These are phyloP conservation scores for Molossus molossus DNA, from an alignment of 2,797 vertebrate genomes.

Conservation along the genomic window DNA sequence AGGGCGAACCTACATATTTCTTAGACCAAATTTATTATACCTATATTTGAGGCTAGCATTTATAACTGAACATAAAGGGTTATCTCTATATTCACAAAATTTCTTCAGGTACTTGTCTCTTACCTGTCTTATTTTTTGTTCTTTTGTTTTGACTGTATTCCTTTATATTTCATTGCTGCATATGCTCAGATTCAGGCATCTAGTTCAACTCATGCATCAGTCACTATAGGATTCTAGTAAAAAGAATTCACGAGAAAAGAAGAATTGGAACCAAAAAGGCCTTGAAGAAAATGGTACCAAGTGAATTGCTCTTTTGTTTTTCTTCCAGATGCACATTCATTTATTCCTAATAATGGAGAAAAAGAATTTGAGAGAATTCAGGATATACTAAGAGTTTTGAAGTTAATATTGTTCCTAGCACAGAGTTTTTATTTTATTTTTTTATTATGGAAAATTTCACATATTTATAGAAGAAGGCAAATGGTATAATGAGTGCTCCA, in stretches of 20 bases:
- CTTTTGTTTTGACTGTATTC: constrained; percentile 32
- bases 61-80: constrained; percentile 28
- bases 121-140: background rate
- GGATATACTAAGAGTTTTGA: constrained; percentile 22
- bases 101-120: constrained; percentile 6
- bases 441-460: constrained; percentile 45
- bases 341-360: background rate
- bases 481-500: constrained; percentile 6
- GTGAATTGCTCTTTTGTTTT: constrained; percentile 45
- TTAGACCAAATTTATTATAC: constrained; percentile 44
- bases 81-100: background rate
- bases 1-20: background rate
- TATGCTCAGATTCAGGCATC: constrained; percentile 20
- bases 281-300: constrained; percentile 7
- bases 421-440: constrained; percentile 48
- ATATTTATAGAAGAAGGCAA: background rate
- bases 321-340: background rate
- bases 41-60: constrained; percentile 60
- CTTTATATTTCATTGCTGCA: constrained; percentile 26
- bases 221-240: background rate
- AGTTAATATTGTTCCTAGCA: background rate
- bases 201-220: background rate
- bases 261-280: constrained; percentile 46
- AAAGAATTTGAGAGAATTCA: constrained; percentile 54
- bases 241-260: constrained; percentile 49